Percentiles rank a stretch among this genome's conserved stretches.
Conservation (phyloP, 2,113 vertebrate genomes). For the Noturus placidus region DNA sequence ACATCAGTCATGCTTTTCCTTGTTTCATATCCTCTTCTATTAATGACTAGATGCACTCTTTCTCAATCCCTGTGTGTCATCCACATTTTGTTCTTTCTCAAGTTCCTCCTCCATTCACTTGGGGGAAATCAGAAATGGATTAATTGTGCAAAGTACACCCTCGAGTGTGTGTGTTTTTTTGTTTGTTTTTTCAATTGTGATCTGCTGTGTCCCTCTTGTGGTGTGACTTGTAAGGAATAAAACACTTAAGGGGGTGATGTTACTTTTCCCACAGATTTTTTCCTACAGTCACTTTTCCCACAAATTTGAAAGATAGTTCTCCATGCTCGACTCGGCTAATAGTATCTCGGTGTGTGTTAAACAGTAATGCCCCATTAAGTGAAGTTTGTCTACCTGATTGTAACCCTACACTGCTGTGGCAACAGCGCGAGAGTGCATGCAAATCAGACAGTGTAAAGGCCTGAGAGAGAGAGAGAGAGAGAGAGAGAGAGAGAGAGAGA, state of each 20-base stretch:
- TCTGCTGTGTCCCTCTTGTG: slow-evolving; percentile 12
- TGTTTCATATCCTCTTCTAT: not conserved
- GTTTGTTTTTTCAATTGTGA: not conserved
- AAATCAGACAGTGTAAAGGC: slow-evolving; percentile 13
- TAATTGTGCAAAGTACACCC: not conserved
- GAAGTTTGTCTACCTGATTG: slow-evolving; percentile 36
- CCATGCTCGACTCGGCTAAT: slow-evolving; percentile 30
- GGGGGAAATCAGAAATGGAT: not conserved
- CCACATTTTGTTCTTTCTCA: not conserved
- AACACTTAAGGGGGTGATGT: not conserved
- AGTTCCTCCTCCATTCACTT: not conserved
- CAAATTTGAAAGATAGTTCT: not conserved
- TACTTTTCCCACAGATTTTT: not conserved
- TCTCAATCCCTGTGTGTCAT: not conserved
- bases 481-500: not conserved
- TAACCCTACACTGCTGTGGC: slow-evolving; percentile 22
- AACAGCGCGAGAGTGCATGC: slow-evolving; percentile 12
- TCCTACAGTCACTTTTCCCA: not conserved
- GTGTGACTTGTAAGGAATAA: not conserved
- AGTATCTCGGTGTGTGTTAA: slow-evolving; percentile 37
- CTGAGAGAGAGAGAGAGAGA: not conserved
- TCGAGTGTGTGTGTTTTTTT: not conserved
- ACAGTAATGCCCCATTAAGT: slow-evolving; percentile 8
- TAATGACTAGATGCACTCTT: not conserved
- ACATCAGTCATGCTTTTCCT: not conserved